phyloP scores from a whole-genome alignment of 2,113 vertebrate species.

The Bubalus kerabau region DNA sequence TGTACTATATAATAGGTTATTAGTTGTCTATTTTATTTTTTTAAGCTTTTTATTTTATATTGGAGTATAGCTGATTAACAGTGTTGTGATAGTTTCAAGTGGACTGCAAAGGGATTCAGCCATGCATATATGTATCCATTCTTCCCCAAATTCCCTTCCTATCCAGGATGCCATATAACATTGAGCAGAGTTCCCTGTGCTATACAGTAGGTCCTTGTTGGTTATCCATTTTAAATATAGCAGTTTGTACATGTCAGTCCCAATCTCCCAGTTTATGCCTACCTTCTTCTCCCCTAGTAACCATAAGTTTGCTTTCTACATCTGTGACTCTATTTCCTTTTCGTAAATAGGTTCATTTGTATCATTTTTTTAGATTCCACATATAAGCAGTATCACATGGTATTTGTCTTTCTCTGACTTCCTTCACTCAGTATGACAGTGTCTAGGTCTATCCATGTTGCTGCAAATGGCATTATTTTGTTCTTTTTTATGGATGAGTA shows the following conservation, averaged over 20 bases:
- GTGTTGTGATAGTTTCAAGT: not conserved
- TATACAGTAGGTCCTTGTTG: not conserved
- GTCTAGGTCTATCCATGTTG: not conserved
- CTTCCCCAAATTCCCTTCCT: not conserved
- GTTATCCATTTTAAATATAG: not conserved
- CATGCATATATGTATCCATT: not conserved
- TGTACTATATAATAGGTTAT: not conserved
- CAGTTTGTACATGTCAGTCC: not conserved
- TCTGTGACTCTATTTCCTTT: not conserved
- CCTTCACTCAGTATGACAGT: not conserved
- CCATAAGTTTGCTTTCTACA: not conserved
- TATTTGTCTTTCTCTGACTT: not conserved
- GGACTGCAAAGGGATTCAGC: not conserved
- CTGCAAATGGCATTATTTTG: not conserved
- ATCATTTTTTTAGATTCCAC: not conserved
- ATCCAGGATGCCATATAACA: not conserved
- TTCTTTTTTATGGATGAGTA: not conserved
- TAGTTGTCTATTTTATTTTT: not conserved
- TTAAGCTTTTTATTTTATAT: not conserved
- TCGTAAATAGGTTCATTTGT: not conserved
- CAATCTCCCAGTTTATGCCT: not conserved
- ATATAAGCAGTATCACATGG: not conserved
- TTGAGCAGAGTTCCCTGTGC: not conserved
- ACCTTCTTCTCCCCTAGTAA: not conserved
- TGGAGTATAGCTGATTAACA: not conserved